These are phyloP conservation scores for Falco punctatus DNA, from an alignment of 2,113 vertebrate species.

Conservation along the genomic window DNA sequence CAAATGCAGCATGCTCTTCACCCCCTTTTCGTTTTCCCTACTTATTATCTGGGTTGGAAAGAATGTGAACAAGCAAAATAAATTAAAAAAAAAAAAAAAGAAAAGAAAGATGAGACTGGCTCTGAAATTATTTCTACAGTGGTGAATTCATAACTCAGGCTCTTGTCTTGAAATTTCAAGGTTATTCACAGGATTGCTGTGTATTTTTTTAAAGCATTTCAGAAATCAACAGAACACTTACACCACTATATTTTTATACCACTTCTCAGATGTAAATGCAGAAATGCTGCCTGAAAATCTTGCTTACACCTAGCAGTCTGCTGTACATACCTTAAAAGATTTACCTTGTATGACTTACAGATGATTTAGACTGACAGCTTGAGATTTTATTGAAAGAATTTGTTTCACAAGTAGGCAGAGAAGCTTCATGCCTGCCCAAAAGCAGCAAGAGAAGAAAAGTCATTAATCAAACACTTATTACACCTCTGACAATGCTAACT, in stretches of 20 bases:
- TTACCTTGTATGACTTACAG: constrained; percentile 34
- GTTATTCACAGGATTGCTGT: neutral
- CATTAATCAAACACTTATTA: neutral
- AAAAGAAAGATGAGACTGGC: neutral
- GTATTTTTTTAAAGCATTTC: neutral
- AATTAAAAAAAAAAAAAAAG: neutral
- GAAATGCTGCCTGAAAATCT: neutral
- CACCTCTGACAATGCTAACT: neutral
- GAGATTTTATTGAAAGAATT: constrained; percentile 20
- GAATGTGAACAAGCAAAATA: neutral
- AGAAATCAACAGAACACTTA: neutral
- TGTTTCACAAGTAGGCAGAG: neutral
- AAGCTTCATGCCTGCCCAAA: constrained; percentile 22
- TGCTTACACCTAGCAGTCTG: neutral
- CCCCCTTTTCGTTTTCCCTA: neutral
- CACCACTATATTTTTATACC: neutral
- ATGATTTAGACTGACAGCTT: constrained; percentile 12
- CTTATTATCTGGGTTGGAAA: neutral
- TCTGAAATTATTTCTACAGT: neutral
- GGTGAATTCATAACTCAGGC: neutral
- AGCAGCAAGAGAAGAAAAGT: constrained; percentile 5
- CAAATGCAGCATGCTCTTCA: neutral
- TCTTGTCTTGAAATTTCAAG: neutral
- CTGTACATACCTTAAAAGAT: neutral
- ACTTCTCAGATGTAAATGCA: neutral